phyloP scores from a whole-genome alignment of 2,113 vertebrate species.

The Myxocyprinus asiaticus region DNA sequence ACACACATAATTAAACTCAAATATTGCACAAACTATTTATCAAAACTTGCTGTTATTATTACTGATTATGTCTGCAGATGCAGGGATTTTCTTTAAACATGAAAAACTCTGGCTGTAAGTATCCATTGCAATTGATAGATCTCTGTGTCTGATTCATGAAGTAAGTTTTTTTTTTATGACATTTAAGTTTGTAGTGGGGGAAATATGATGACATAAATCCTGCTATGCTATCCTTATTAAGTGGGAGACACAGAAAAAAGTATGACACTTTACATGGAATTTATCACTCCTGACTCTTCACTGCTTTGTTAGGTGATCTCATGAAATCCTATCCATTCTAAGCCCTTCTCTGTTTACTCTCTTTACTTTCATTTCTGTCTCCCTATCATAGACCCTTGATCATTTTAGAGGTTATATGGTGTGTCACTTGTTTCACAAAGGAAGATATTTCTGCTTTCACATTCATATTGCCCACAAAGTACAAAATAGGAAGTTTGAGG shows the following conservation, averaged over 20 bases:
- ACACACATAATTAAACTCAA: too few species aligned
- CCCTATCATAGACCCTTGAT: not conserved
- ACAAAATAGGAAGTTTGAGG: conserved; percentile 11
- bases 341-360: too few species aligned
- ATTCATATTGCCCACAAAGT: not conserved
- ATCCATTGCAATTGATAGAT: not conserved
- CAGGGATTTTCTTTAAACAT: too few species aligned
- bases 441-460: conserved; percentile 3
- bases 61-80: too few species aligned
- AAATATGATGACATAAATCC: conserved; percentile 3
- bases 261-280: too few species aligned
- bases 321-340: too few species aligned
- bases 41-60: too few species aligned
- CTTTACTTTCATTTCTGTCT: not conserved
- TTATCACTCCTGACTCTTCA: too few species aligned
- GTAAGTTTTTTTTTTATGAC: not conserved
- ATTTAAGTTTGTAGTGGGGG: not conserved
- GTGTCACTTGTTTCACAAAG: not conserved
- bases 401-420: not conserved
- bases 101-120: not conserved
- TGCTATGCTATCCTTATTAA: not conserved
- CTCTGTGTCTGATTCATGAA: conserved; percentile 9
- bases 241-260: not conserved
- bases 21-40: too few species aligned
- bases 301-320: too few species aligned